A percentile compares a stretch with the other conserved stretches of the same genome.
These are phyloP conservation scores for Achatina immaculata DNA, from an alignment of 1,140 invertebrate genomes.

Conservation along the genomic window DNA sequence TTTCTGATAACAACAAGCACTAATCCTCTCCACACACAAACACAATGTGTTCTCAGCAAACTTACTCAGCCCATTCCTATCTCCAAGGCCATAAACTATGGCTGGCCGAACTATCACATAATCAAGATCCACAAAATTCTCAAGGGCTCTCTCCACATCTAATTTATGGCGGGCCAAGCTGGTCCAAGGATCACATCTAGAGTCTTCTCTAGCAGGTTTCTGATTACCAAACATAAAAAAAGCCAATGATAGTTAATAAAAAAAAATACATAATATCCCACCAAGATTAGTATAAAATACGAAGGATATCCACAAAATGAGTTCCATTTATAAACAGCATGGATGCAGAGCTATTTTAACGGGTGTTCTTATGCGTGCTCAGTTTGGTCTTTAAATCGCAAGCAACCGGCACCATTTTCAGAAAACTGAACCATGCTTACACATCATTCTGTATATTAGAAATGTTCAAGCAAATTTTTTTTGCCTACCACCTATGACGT, in stretches of 20 bases:
- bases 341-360: no score
- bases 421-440: no score
- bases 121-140: slow-evolving; percentile 77
- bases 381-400: no score
- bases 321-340: no score
- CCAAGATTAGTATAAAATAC: no score
- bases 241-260: not conserved
- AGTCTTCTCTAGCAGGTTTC: slow-evolving; percentile 82
- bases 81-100: slow-evolving; percentile 87
- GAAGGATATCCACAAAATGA: no score
- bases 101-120: slow-evolving; percentile 87
- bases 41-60: slow-evolving; percentile 47
- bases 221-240: slow-evolving; percentile 59
- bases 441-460: no score
- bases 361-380: no score
- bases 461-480: no score
- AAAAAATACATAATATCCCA: no score
- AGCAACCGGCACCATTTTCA: no score
- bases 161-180: slow-evolving; percentile 85
- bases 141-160: slow-evolving; percentile 84
- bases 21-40: not conserved
- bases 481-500: no score
- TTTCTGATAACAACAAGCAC: slow-evolving; percentile 5
- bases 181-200: slow-evolving; percentile 85
- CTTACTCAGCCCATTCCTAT: slow-evolving; percentile 86